Evolutionary conservation across 2,797 vertebrate genomes (phyloP).

Genomic region (Anas georgica): DNA sequence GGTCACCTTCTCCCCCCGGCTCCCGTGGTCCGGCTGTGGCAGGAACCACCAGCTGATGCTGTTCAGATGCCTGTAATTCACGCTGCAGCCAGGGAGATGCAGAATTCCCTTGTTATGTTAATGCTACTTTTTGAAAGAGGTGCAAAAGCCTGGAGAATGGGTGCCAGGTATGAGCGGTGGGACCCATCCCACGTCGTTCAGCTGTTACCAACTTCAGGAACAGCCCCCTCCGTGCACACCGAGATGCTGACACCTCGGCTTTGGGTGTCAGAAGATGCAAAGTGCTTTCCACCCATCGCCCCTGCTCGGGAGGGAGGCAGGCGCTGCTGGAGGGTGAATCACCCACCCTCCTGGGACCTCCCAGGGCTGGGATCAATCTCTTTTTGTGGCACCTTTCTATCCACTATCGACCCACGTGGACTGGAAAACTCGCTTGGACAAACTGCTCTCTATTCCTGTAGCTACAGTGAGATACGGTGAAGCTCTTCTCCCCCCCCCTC

Average conservation of each 20-base stretch:
- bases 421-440: not conserved
- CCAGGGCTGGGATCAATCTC: slow-evolving; percentile 39
- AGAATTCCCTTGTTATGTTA: not conserved
- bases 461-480: not conserved
- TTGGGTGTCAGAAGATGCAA: not conserved
- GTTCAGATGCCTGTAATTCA: not conserved
- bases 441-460: not conserved
- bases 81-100: not conserved
- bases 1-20: not conserved
- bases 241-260: not conserved
- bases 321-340: not conserved
- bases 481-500: not conserved
- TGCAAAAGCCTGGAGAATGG: not conserved
- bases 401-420: not conserved
- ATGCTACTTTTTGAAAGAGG: not conserved
- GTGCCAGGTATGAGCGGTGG: rapidly evolving
- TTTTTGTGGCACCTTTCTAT: not conserved
- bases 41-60: not conserved
- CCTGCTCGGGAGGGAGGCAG: not conserved
- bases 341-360: slow-evolving; percentile 38
- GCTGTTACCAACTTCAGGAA: not conserved
- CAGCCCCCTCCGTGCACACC: not conserved
- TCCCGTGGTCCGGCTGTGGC: not conserved
- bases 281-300: not conserved
- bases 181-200: rapidly evolving